Evolutionary conservation across 1,140 invertebrate genomes (phyloP).

Genomic region (Lasaia peninsularis): DNA sequence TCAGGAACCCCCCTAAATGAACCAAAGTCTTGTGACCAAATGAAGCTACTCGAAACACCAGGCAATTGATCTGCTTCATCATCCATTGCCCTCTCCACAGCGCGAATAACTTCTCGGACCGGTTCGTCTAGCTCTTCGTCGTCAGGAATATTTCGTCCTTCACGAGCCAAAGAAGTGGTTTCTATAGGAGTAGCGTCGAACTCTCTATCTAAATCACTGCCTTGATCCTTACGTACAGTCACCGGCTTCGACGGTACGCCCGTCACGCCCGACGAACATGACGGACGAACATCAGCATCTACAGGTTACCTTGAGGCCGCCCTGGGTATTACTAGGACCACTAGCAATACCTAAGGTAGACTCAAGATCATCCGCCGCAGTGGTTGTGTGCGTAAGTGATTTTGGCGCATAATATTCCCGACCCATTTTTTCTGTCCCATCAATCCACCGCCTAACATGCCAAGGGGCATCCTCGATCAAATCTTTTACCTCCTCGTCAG

Average conservation of each 20-base stretch:
- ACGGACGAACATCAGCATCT: not conserved
- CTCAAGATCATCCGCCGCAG: not conserved
- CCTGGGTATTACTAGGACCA: conserved; percentile 1
- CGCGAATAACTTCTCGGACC: not conserved
- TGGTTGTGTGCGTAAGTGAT: not conserved
- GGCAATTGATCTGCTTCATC: not conserved
- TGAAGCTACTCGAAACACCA: not conserved
- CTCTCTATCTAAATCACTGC: not conserved
- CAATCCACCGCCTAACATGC: not conserved
- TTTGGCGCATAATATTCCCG: not conserved
- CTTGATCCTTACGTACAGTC: not conserved
- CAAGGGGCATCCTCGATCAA: not conserved
- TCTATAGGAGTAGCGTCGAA: not conserved
- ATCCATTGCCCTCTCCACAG: not conserved
- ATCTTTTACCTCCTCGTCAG: not conserved
- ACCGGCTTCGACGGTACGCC: not conserved
- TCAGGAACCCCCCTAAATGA: not conserved
- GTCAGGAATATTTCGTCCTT: not conserved
- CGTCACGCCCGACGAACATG: not conserved
- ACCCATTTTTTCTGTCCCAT: not conserved
- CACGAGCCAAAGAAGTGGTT: not conserved
- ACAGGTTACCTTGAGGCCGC: not conserved
- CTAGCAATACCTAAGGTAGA: no score
- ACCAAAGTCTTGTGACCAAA: not conserved
- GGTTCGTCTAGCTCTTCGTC: not conserved